These are phyloP conservation scores for Drosophila peninsularis DNA, from an alignment of 2,888 invertebrate species.

Conservation along the genomic window DNA sequence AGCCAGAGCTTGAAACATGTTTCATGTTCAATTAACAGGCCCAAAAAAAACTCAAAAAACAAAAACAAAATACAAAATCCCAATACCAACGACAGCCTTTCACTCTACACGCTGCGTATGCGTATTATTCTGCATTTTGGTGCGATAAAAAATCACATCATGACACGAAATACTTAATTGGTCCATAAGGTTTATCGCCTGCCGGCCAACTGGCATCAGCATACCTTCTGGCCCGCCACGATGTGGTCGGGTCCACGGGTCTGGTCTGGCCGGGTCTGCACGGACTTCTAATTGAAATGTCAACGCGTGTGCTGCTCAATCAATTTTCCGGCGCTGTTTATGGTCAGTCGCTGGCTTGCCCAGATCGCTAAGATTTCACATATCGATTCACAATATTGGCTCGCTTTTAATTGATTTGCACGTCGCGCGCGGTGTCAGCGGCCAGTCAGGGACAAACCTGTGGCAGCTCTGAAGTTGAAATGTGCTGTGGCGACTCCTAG, in stretches of 20 bases:
- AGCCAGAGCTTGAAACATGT: conserved; percentile 62
- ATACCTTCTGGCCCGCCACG: conserved; percentile 36
- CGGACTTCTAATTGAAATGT: conserved; percentile 76
- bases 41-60: conserved; percentile 25
- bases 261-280: conserved; percentile 12
- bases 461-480: conserved; percentile 55
- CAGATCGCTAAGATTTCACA: conserved; percentile 55
- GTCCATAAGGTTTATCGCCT: conserved; percentile 58
- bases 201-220: conserved; percentile 51
- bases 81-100: conserved; percentile 58
- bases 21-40: conserved; percentile 76
- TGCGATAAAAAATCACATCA: conserved; percentile 62
- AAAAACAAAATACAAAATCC: conserved; percentile 21
- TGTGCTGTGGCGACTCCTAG: conserved; percentile 47
- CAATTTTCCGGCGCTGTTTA: conserved; percentile 56
- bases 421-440: conserved; percentile 61
- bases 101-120: conserved; percentile 51
- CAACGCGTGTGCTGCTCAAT: conserved; percentile 76
- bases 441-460: conserved; percentile 66
- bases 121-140: conserved; percentile 45
- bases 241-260: not conserved
- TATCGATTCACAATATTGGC: conserved; percentile 43
- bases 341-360: conserved; percentile 41
- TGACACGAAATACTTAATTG: conserved; percentile 66
- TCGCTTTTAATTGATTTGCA: conserved; percentile 64